Conservation (phyloP, 2,113 vertebrate species). For the Tenebrosternarchus preto region DNA sequence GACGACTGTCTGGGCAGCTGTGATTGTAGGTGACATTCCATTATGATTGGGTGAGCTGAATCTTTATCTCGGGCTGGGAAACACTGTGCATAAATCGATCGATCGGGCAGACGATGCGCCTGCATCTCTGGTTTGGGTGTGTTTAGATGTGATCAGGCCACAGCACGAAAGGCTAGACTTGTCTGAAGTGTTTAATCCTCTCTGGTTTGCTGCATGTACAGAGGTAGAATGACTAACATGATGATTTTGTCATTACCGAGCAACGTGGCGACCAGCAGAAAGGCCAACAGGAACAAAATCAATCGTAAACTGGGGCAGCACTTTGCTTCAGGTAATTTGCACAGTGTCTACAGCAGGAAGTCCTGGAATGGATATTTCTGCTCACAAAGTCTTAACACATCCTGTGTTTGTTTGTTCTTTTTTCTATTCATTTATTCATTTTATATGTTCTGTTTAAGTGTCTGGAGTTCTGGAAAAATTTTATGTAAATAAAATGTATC, state of each 20-base stretch:
- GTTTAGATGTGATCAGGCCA: neutral
- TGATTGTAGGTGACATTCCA: conserved; percentile 52
- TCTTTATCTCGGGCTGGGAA: conserved; percentile 52
- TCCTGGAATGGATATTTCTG: too few relatives aligned
- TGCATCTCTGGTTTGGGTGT: neutral
- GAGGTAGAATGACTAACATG: neutral
- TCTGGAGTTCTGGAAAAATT: too few relatives aligned
- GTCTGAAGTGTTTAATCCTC: neutral
- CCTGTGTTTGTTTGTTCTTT: too few relatives aligned
- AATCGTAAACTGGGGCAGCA: neutral
- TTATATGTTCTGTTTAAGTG: too few relatives aligned
- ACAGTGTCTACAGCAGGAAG: neutral
- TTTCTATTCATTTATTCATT: too few relatives aligned
- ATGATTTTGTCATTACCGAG: neutral
- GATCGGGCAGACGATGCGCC: conserved; percentile 43
- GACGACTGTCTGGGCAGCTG: conserved; percentile 52
- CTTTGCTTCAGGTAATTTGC: neutral
- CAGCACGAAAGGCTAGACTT: neutral
- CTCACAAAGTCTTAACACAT: too few relatives aligned
- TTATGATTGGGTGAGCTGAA: conserved; percentile 55
- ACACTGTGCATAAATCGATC: conserved; percentile 56
- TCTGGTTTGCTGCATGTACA: neutral
- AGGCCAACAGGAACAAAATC: neutral
- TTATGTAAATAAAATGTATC: too few relatives aligned
- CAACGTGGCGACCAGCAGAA: neutral